A percentile compares a stretch with the other conserved stretches of the same genome.
Evolutionary conservation across 2,888 invertebrate species (phyloP).

Genomic region (Lycaena phlaeas): DNA sequence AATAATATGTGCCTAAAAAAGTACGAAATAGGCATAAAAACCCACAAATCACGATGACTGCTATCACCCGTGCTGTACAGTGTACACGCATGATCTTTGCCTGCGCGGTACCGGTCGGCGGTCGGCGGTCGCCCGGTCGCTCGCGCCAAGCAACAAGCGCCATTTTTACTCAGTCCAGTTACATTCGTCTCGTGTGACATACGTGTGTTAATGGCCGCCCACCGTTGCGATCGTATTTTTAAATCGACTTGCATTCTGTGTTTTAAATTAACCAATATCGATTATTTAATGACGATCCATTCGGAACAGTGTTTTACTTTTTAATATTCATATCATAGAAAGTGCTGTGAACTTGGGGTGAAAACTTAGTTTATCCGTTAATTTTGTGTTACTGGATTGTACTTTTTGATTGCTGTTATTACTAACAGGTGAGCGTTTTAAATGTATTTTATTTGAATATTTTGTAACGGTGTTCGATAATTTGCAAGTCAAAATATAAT

Average conservation of each 20-base stretch:
- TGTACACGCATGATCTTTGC: constrained; percentile 46
- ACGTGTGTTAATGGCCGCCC: constrained; percentile 28
- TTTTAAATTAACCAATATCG: constrained; percentile 7
- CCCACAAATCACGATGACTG: no score
- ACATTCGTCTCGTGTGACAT: constrained; percentile 27
- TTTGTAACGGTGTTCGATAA: not conserved
- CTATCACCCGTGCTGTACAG: constrained; percentile 31
- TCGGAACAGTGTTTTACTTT: not conserved
- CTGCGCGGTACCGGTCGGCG: constrained; percentile 27
- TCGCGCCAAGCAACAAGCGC: constrained; percentile 27
- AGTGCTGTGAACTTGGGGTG: constrained; percentile 5
- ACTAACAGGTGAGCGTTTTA: not conserved
- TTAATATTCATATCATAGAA: constrained; percentile 4
- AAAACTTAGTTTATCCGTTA: constrained; percentile 2
- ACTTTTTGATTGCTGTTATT: not conserved
- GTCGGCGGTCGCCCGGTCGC: constrained; percentile 25
- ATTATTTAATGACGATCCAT: constrained; percentile 5
- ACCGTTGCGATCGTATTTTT: constrained; percentile 16
- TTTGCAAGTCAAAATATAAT: not conserved
- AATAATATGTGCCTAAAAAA: no score
- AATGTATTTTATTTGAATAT: not conserved
- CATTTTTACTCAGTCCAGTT: constrained; percentile 58
- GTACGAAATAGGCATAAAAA: no score
- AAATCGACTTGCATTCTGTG: constrained; percentile 10
- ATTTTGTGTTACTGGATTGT: constrained; percentile 6